phyloP scores from a whole-genome alignment of 2,113 vertebrate genomes.

The Turdus rufiventris region DNA sequence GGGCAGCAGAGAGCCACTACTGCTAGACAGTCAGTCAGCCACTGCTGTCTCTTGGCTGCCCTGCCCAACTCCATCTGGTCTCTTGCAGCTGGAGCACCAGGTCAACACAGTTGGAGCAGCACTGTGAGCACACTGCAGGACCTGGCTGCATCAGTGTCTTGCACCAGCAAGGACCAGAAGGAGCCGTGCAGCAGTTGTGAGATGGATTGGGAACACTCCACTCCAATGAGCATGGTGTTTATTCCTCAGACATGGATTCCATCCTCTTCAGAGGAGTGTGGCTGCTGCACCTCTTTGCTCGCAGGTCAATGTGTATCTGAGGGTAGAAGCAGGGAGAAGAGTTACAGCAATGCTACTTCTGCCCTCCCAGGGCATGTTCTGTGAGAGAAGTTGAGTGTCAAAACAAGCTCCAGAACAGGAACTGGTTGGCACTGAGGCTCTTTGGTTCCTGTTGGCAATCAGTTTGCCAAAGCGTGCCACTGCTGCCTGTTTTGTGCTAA shows the following conservation, averaged over 20 bases:
- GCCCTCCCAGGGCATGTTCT: neutral
- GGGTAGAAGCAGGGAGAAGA: neutral
- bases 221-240: fast-evolving
- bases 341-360: neutral
- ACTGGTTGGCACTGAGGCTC: neutral
- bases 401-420: neutral
- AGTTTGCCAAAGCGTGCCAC: neutral
- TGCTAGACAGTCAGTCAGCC: neutral
- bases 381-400: fast-evolving
- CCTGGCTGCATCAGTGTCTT: fast-evolving
- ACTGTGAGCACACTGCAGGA: neutral
- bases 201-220: neutral
- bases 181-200: no score
- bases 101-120: fast-evolving
- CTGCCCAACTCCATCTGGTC: neutral
- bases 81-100: neutral
- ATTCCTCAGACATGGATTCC: neutral
- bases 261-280: neutral
- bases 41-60: neutral
- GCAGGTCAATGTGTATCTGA: fast-evolving
- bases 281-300: neutral
- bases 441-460: neutral
- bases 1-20: fast-evolving
- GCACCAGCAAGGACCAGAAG: fast-evolving
- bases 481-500: neutral